phyloP scores from a whole-genome alignment of 2,888 invertebrate species.

The Saturnia japonica region DNA sequence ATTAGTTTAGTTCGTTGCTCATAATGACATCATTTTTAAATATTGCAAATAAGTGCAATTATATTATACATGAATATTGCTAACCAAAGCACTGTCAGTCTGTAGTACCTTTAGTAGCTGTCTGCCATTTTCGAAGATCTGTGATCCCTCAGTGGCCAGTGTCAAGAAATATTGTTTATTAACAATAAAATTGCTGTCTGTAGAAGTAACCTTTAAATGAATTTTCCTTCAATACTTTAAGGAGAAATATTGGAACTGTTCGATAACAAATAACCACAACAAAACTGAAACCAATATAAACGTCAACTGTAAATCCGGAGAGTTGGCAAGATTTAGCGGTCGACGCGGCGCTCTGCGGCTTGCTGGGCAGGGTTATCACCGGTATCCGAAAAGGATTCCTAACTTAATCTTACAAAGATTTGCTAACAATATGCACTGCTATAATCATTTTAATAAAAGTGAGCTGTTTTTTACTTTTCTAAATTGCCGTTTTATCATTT shows the following conservation, averaged over 20 bases:
- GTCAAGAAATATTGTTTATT: background rate
- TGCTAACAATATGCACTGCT: background rate
- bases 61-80: too few relatives aligned
- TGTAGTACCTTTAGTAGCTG: background rate
- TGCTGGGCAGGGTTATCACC: background rate
- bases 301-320: conserved; percentile 9
- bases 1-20: too few relatives aligned
- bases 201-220: background rate
- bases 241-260: background rate
- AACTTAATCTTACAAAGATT: background rate
- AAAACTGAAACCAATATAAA: conserved; percentile 11
- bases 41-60: too few relatives aligned
- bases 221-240: background rate
- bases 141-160: background rate
- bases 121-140: background rate
- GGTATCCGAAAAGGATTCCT: background rate
- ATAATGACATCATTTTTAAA: too few relatives aligned
- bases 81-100: too few relatives aligned
- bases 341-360: background rate
- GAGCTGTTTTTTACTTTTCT: too few relatives aligned
- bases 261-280: background rate
- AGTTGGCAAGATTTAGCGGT: conserved; percentile 8
- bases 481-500: too few relatives aligned
- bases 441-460: too few relatives aligned
- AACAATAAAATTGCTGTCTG: background rate